Evolutionary conservation across 2,113 vertebrate species (phyloP).

Genomic region (Archocentrus centrarchus): DNA sequence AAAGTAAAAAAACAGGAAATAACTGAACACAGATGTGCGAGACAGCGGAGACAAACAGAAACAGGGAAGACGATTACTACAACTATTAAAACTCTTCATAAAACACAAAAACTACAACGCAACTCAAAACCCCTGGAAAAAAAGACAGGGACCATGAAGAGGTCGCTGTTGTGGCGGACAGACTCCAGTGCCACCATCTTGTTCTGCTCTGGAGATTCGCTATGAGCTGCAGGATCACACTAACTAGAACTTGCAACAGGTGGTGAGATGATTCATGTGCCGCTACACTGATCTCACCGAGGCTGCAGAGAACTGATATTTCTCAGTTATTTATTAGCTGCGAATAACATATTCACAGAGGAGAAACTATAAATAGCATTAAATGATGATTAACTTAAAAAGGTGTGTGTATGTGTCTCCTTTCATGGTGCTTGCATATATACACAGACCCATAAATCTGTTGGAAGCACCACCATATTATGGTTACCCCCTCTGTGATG

Average conservation of each 20-base stretch:
- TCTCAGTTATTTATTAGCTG: neutral
- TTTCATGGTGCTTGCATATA: neutral
- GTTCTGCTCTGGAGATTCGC: neutral
- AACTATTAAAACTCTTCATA: neutral
- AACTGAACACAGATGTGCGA: neutral
- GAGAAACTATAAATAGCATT: neutral
- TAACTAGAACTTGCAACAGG: neutral
- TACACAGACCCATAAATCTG: neutral
- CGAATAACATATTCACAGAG: neutral
- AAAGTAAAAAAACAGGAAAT: neutral
- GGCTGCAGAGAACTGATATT: neutral
- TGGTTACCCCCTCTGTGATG: neutral
- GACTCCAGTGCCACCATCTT: neutral
- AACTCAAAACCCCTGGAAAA: neutral
- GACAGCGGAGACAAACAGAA: neutral
- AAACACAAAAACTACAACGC: neutral
- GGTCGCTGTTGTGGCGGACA: neutral
- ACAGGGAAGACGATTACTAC: neutral
- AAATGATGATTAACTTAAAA: constrained; percentile 1
- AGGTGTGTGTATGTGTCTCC: neutral
- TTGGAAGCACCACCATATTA: neutral
- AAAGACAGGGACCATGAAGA: neutral
- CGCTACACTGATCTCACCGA: neutral
- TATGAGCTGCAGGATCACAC: neutral
- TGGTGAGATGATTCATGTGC: too few relatives aligned